Percentiles rank a stretch among this genome's conserved stretches.
Evolutionary conservation across 2,797 vertebrate genomes (phyloP).

Genomic region (Adelosebastes latens): DNA sequence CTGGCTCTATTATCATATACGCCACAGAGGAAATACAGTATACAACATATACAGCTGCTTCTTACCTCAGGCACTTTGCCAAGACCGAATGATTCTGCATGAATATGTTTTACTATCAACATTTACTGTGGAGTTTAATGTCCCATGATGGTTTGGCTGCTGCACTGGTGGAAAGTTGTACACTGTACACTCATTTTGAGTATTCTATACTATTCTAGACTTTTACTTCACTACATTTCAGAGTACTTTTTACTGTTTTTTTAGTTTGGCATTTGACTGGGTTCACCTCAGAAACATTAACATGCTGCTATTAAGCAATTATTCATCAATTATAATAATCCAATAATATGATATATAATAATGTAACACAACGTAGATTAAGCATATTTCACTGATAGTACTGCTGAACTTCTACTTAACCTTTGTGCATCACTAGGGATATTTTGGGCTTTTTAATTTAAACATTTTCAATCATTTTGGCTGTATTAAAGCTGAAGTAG

Average conservation of each 20-base stretch:
- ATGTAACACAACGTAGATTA: too few species aligned
- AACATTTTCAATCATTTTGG: too few species aligned
- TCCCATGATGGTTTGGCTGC: neutral
- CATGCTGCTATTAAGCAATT: neutral
- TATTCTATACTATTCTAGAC: too few species aligned
- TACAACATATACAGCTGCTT: conserved; percentile 3
- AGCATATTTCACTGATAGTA: too few species aligned
- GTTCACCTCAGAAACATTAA: neutral
- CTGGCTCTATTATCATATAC: neutral
- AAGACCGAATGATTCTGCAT: neutral
- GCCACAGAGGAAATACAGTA: neutral
- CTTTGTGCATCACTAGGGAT: too few species aligned
- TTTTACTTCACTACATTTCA: too few species aligned
- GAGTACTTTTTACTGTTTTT: too few species aligned
- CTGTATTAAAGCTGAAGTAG: too few species aligned
- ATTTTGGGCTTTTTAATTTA: too few species aligned
- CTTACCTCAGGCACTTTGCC: neutral
- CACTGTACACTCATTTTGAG: neutral
- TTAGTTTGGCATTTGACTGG: too few species aligned
- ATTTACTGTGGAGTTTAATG: neutral
- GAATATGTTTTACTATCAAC: neutral
- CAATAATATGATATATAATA: neutral
- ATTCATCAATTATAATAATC: neutral
- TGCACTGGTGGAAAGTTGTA: neutral
- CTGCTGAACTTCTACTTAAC: too few species aligned